Conservation (phyloP, 2,797 vertebrate species). For the Poliocrania exsul region DNA sequence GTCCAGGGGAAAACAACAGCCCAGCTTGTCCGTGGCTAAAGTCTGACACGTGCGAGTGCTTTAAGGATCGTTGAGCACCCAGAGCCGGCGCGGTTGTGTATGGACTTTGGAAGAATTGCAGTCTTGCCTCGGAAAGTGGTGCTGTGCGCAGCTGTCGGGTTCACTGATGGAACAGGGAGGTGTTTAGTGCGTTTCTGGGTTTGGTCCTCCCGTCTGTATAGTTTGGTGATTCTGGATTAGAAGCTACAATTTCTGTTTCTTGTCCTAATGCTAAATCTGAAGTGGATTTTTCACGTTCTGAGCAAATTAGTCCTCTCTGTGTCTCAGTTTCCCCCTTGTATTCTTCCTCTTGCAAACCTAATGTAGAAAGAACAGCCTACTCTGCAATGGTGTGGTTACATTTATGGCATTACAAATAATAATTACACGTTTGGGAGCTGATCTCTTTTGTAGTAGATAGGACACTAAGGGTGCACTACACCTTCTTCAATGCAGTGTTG, state of each 20-base stretch:
- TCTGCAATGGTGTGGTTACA: neutral
- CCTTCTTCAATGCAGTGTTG: neutral
- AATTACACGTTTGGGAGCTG: neutral
- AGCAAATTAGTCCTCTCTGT: neutral
- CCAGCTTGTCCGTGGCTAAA: neutral
- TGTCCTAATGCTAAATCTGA: neutral
- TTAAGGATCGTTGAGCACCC: neutral
- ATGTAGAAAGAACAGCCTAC: neutral
- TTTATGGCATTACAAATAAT: neutral
- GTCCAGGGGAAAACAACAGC: neutral
- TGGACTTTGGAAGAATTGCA: neutral
- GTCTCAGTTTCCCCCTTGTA: neutral
- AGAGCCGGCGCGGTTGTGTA: neutral
- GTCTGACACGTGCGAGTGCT: neutral
- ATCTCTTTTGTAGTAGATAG: neutral
- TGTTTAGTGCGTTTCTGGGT: neutral
- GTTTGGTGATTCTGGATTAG: neutral
- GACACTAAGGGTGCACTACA: neutral
- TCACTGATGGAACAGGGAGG: neutral
- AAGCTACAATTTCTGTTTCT: neutral
- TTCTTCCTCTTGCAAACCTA: neutral
- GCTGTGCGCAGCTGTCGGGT: neutral
- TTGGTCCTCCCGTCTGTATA: neutral
- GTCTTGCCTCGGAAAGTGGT: neutral
- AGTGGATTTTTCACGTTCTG: neutral